Percentiles rank a stretch among this genome's conserved stretches.
Conservation (phyloP, 1,140 invertebrate species). For the Drosophila hydei region DNA sequence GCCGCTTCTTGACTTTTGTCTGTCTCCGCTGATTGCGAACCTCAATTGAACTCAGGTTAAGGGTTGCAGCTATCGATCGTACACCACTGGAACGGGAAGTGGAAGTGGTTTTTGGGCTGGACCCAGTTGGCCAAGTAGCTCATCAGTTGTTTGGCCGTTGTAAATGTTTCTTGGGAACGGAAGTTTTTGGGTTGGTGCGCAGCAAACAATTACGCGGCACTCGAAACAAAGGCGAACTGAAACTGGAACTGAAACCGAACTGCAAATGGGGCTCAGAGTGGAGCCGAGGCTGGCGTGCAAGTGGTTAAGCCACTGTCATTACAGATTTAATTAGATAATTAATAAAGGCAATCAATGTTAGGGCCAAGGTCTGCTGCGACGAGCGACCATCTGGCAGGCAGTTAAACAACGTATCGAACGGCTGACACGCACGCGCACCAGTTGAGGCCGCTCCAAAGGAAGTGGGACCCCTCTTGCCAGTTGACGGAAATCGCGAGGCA, state of each 20-base stretch:
- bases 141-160: constrained; percentile 15
- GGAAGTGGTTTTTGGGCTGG: constrained; percentile 65
- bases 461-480: constrained; percentile 37
- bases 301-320: constrained; percentile 59
- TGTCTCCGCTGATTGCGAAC: neutral
- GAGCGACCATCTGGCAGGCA: constrained; percentile 58
- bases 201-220: constrained; percentile 69
- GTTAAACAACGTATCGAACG: constrained; percentile 21
- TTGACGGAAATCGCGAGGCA: constrained; percentile 75
- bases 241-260: too few relatives aligned
- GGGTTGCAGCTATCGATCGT: constrained; percentile 48
- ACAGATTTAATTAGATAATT: constrained; percentile 83
- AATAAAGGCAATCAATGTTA: constrained; percentile 80
- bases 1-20: constrained; percentile 25
- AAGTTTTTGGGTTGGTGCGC: constrained; percentile 61
- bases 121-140: neutral
- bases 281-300: constrained; percentile 12
- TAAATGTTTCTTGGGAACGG: constrained; percentile 67
- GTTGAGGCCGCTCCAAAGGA: constrained; percentile 35
- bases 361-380: constrained; percentile 11
- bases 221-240: constrained; percentile 44
- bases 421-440: constrained; percentile 70
- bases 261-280: too few relatives aligned
- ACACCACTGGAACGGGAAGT: constrained; percentile 64
- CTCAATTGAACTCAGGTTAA: constrained; percentile 42